Base-by-base conservation (phyloP, 2,888 invertebrate genomes). In the Campaea margaritaria region DNA sequence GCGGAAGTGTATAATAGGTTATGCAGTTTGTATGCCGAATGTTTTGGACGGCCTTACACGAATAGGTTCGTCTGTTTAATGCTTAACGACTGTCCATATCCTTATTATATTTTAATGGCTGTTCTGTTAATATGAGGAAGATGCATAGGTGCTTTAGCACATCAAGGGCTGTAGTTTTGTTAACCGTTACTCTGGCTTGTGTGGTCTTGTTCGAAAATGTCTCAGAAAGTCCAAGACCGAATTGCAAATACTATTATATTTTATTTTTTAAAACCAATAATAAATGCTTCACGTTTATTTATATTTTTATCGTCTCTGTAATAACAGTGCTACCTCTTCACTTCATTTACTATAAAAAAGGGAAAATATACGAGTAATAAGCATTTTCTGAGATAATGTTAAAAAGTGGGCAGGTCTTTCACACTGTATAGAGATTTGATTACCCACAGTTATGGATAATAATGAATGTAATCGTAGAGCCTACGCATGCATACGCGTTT, bases 1-100 rank as follows among this genome's bases (percentile, higher is more conserved):
- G 63, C 85, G 86, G 85, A 86, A 86, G 76, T 77, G 73, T 77
- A 74, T 68, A 74, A 69, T 66, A n/a, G n/a, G 63, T 71, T 69
- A 71, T 76, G 75, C 71, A 73, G 69, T 74, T 72, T 73, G 68
- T 75, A 75, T 73, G 74, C 76, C 73, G 79, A 79, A 82, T 70
- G 72, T 66, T 64, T 58, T 56, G 51, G 52, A 56, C 68, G 78
- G 73, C 82, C 81, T 83, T 81, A 75, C 59, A 68, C 55, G 63
- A 64, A 67, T 72, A 70, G 70, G 69, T 68, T 73, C 65, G 67
- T 75, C 67, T 73, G 69, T 36, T 39, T 53, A 68, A 70, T 65
- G 61, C 21, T 21, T n/a, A n/a, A n/a, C n/a, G n/a, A 44, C 52
- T 58, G 50, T 65, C 62, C 57, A 63, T 54, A 58, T 65, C 64